Evolutionary conservation across 1,140 invertebrate genomes (phyloP).

Genomic region (Forficula auricularia): DNA sequence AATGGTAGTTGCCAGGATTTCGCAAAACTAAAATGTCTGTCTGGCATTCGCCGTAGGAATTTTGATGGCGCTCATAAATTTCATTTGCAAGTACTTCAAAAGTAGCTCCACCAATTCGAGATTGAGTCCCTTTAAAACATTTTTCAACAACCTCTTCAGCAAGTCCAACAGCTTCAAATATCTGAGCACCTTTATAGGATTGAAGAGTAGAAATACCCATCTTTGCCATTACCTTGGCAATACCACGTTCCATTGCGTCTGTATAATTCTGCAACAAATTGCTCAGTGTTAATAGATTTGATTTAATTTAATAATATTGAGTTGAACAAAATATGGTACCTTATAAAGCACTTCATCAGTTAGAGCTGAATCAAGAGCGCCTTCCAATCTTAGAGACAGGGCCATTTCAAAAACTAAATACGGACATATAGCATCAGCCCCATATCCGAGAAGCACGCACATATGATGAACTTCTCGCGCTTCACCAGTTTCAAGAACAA

Average conservation of each 20-base stretch:
- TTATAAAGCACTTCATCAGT: conserved; percentile 72
- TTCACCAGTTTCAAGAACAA: conserved; percentile 8
- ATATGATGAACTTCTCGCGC: conserved; percentile 82
- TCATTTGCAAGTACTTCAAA: conserved; percentile 82
- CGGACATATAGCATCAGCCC: conserved; percentile 92
- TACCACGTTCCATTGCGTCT: conserved; percentile 56
- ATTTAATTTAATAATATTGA: too few species aligned
- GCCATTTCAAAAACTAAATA: conserved; percentile 92
- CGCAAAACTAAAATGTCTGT: conserved; percentile 66
- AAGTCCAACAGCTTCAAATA: conserved; percentile 95
- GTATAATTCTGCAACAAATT: conserved; percentile 46
- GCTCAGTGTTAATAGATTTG: conserved; percentile 4
- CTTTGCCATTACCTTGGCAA: conserved; percentile 93
- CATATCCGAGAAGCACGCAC: conserved; percentile 89
- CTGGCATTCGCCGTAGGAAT: conserved; percentile 53
- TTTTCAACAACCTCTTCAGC: conserved; percentile 82
- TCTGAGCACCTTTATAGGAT: conserved; percentile 98
- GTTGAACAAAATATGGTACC: too few species aligned
- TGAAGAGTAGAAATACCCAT: conserved; percentile 99
- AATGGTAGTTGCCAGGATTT: conserved; percentile 91
- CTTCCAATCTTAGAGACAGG: conserved; percentile 59
- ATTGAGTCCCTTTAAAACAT: conserved; percentile 90
- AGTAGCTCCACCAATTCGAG: conserved; percentile 82
- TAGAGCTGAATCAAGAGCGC: conserved; percentile 52
- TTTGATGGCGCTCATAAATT: conserved; percentile 62